Base-by-base conservation (phyloP, 2,888 invertebrate genomes). In the Palloptera scutellata region DNA sequence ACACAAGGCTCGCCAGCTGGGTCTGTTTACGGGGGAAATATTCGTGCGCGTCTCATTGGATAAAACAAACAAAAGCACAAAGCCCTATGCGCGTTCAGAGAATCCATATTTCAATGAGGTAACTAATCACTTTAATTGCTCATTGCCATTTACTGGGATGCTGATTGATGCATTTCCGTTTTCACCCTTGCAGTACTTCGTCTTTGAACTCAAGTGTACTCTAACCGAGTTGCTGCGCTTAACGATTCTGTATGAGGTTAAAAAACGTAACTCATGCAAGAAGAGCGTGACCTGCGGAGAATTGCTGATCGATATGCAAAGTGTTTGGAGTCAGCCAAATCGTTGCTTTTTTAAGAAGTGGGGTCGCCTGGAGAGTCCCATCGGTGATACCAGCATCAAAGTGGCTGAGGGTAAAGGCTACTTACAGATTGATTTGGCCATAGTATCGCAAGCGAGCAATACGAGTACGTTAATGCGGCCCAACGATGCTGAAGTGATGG, bases 341-440 rank as follows among this genome's bases (percentile, higher is more conserved):
- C 95, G 92, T 78, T 91, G 91, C 80, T 92, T 93, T 78, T 91
- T 90, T 79, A 92, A 93, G 80, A 95, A 95, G 85, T 96, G 96
- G 96, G 93, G 91, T 0, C 89, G 92, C 77, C 84, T 96, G 53
- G 89, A 88, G 41, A 87, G 90, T 67, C 90, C 91, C 0, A 88
- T 90, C 43, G 70, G 68, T 1, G 62, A 65, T 10, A 42, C 12
- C 5, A 57, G 61, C 0, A 48, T 61, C 13, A 20, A 11, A 5
- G 59, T 63, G 1, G 40, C n/a, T 9, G 58, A n/a, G 6, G 61
- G 48, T 9, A 89, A 89, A 73, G 96, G 95, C 1, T 94, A 92
- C 79, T 84, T 96, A 19, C 95, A 95, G 84, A 89, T 95, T 69
- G 94, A 94, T 79, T 88, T 96, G 70, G 88, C 89, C 1, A 90